phyloP scores from a whole-genome alignment of 2,888 invertebrate species.

The Tipula lateralis region DNA sequence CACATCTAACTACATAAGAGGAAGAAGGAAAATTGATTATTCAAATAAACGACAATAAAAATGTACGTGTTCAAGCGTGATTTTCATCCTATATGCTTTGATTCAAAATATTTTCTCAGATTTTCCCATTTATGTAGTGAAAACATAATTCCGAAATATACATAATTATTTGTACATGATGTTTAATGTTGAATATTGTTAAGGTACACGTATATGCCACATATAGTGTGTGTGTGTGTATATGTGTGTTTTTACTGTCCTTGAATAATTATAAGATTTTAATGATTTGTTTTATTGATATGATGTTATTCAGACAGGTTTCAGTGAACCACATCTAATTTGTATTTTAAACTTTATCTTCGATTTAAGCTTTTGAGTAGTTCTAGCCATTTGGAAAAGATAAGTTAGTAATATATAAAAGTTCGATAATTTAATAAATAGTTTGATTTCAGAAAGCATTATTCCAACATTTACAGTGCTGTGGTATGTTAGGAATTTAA shows the following conservation, averaged over 20 bases:
- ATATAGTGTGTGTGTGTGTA: neutral
- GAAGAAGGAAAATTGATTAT: neutral
- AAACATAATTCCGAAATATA: neutral
- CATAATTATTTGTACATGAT: neutral
- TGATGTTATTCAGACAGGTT: neutral
- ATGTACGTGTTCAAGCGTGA: constrained; percentile 1
- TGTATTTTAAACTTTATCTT: too few relatives aligned
- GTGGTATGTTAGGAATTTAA: too few relatives aligned
- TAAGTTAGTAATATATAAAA: too few relatives aligned
- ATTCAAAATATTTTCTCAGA: neutral
- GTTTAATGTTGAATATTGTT: neutral
- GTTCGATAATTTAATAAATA: too few relatives aligned
- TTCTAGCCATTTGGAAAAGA: too few relatives aligned
- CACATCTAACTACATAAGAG: neutral
- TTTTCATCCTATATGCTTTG: neutral
- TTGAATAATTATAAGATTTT: neutral
- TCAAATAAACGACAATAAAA: constrained; percentile 24
- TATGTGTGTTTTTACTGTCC: neutral
- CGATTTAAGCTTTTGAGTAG: too few relatives aligned
- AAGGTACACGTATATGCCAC: neutral
- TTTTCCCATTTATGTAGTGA: neutral
- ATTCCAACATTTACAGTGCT: too few relatives aligned
- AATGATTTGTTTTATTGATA: neutral
- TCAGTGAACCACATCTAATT: neutral
- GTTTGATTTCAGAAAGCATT: too few relatives aligned